A percentile compares a stretch with the other conserved stretches of the same genome.
These are phyloP conservation scores for Coturnix japonica DNA, from an alignment of 2,113 vertebrate species.

Conservation along the genomic window DNA sequence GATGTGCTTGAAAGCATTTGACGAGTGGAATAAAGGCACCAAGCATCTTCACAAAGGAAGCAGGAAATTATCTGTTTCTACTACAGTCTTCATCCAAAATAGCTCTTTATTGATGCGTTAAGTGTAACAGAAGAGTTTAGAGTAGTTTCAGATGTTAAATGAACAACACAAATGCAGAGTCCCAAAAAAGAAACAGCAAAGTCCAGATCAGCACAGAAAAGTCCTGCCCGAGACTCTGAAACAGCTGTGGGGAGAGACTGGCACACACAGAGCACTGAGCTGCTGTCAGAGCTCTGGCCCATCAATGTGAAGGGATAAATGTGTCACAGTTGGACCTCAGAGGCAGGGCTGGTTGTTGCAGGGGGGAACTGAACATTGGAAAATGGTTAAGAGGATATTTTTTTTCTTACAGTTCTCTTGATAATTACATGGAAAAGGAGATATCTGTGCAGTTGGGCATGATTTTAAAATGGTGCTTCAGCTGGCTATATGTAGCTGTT, in stretches of 20 bases:
- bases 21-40: background rate
- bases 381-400: background rate
- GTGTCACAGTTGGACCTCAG: background rate
- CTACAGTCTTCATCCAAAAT: background rate
- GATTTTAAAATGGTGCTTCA: background rate
- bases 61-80: background rate
- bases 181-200: background rate
- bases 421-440: background rate
- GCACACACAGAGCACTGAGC: background rate
- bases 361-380: background rate
- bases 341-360: background rate
- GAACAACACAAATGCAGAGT: background rate
- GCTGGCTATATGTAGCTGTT: background rate
- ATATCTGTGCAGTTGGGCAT: accelerated
- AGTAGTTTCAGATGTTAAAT: background rate
- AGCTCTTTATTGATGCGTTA: background rate
- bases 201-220: accelerated
- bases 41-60: background rate
- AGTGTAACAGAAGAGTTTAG: background rate
- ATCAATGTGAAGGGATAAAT: accelerated
- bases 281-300: accelerated
- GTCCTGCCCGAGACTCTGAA: accelerated
- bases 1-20: background rate
- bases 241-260: background rate
- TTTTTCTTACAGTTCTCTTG: background rate